A percentile compares a stretch with the other conserved stretches of the same genome.
Evolutionary conservation across 2,113 vertebrate species (phyloP).

Genomic region (Larimichthys crocea): DNA sequence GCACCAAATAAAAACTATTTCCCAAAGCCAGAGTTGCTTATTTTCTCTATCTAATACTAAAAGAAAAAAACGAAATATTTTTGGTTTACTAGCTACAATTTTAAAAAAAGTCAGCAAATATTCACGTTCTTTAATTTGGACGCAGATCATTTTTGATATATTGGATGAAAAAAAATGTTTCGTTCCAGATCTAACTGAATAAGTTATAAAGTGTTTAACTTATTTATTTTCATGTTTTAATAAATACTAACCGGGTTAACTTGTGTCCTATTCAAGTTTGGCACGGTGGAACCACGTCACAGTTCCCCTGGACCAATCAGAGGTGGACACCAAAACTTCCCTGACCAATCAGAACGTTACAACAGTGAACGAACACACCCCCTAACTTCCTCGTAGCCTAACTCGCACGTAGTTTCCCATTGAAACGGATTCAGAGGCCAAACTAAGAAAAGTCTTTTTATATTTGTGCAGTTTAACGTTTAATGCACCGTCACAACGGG

Average conservation of each 20-base stretch:
- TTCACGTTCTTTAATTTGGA: not conserved
- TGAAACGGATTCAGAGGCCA: fast-evolving
- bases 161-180: not conserved
- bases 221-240: not conserved
- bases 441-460: fast-evolving
- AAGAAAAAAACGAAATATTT: not conserved
- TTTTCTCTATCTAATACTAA: not conserved
- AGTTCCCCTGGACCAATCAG: constrained; percentile 70
- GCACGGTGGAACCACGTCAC: constrained; percentile 48
- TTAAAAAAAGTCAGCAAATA: not conserved
- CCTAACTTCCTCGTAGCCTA: constrained; percentile 66
- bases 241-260: not conserved
- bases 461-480: no score
- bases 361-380: constrained; percentile 77
- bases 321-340: constrained; percentile 80
- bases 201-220: not conserved
- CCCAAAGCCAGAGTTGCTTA: no score
- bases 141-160: not conserved
- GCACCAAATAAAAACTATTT: not conserved
- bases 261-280: constrained; percentile 45
- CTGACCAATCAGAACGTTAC: constrained; percentile 84
- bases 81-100: not conserved
- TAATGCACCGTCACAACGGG: fast-evolving
- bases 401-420: constrained; percentile 9
- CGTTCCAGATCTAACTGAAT: not conserved